Percentiles rank a stretch among this genome's conserved stretches.
Conservation (phyloP, 64 coral and sea anemone species). For the Montipora foliosa region DNA sequence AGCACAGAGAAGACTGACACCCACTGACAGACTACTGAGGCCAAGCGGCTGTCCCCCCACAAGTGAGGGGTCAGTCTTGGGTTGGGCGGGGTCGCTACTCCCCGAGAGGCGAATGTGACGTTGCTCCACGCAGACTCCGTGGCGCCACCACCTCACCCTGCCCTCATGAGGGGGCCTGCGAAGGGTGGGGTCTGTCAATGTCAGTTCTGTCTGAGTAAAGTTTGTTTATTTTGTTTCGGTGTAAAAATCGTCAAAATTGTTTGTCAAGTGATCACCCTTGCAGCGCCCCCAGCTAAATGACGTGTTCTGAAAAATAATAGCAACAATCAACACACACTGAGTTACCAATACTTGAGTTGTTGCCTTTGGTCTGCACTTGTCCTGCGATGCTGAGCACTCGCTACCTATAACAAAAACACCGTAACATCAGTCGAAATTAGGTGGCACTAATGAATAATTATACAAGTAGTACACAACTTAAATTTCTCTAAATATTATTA, state of each 20-base stretch:
- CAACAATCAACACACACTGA: not conserved
- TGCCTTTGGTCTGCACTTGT: not conserved
- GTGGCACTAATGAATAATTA: no score
- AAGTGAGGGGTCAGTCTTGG: conserved; percentile 7
- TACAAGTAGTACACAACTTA: no score
- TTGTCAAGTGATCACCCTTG: conserved; percentile 10
- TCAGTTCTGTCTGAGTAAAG: not conserved
- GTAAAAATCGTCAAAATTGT: not conserved
- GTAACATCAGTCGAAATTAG: not conserved
- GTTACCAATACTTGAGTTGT: conserved; percentile 3
- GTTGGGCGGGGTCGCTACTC: conserved; percentile 57
- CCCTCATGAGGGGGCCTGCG: conserved; percentile 13
- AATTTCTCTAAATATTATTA: no score
- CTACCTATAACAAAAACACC: not conserved
- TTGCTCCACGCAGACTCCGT: conserved; percentile 64
- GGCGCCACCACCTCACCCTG: conserved; percentile 62
- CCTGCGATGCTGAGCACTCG: not conserved
- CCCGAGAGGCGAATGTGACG: conserved; percentile 59
- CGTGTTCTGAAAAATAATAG: not conserved
- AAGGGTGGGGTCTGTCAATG: not conserved
- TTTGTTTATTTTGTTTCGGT: not conserved
- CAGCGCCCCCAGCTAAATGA: not conserved
- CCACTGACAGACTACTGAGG: conserved; percentile 33
- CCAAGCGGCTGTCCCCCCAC: conserved; percentile 22
- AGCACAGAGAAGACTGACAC: conserved; percentile 17